Evolutionary conservation across 2,113 vertebrate genomes (phyloP).

Genomic region (Cavia aperea): DNA sequence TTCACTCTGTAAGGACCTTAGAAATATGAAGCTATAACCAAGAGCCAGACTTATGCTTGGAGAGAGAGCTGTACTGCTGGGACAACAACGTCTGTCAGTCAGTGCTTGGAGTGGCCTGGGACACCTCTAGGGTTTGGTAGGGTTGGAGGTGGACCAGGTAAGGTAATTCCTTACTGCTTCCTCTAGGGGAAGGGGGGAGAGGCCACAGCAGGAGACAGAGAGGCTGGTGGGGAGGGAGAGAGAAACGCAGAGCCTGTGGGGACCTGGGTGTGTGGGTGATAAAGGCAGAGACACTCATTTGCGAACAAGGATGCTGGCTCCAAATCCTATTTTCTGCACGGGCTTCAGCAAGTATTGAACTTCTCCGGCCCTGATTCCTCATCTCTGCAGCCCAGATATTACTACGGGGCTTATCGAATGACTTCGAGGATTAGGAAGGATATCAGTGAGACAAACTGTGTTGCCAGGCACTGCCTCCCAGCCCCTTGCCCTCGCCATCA

Average conservation of each 20-base stretch:
- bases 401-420: constrained; percentile 24
- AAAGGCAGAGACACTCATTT: background rate
- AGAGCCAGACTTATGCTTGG: background rate
- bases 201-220: background rate
- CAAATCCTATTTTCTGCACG: background rate
- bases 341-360: constrained; percentile 5
- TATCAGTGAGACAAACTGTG: background rate
- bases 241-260: background rate
- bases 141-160: background rate
- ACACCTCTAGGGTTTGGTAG: background rate
- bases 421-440: background rate
- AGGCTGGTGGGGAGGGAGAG: background rate
- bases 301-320: background rate
- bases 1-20: background rate
- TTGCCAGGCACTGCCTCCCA: background rate
- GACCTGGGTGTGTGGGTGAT: background rate
- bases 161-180: background rate
- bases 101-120: background rate
- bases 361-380: background rate
- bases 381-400: constrained; percentile 14
- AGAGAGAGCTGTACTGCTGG: background rate
- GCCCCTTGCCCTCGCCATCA: background rate
- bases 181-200: no score
- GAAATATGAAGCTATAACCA: background rate
- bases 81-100: background rate